phyloP scores from a whole-genome alignment of 2,113 vertebrate species.

The Nerophis ophidion region DNA sequence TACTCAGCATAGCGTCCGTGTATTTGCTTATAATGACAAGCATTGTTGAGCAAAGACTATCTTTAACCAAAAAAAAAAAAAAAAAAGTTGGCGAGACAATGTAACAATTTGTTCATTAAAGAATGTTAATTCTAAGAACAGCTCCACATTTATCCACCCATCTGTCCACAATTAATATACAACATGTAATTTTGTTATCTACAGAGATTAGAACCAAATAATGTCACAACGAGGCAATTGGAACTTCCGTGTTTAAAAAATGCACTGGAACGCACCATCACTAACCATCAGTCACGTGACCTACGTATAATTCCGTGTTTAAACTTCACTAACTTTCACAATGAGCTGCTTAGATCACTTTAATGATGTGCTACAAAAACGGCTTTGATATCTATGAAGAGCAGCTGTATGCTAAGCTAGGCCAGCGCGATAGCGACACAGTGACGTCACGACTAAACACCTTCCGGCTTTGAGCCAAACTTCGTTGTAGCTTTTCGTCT shows the following conservation, averaged over 20 bases:
- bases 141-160: too few relatives aligned
- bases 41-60: too few relatives aligned
- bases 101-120: too few relatives aligned
- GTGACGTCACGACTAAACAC: slow-evolving; percentile 1
- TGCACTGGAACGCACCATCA: background rate
- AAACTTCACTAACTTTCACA: background rate
- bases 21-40: too few relatives aligned
- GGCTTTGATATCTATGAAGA: background rate
- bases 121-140: too few relatives aligned
- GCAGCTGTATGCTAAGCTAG: background rate
- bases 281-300: background rate
- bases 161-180: too few relatives aligned
- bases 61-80: too few relatives aligned
- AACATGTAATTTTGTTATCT: background rate
- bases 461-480: slow-evolving; percentile 5
- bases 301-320: background rate
- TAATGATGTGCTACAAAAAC: background rate
- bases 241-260: background rate
- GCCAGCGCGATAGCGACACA: background rate
- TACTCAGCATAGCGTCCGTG: background rate
- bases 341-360: too few relatives aligned
- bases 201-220: background rate
- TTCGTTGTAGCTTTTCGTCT: background rate
- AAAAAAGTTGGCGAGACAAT: too few relatives aligned
- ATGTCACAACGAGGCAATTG: background rate